Evolutionary conservation across 2,113 vertebrate species (phyloP), one percentile per base, ranked within the genome.

Genomic region (Stomatorhinus ivindoensis): DNA sequence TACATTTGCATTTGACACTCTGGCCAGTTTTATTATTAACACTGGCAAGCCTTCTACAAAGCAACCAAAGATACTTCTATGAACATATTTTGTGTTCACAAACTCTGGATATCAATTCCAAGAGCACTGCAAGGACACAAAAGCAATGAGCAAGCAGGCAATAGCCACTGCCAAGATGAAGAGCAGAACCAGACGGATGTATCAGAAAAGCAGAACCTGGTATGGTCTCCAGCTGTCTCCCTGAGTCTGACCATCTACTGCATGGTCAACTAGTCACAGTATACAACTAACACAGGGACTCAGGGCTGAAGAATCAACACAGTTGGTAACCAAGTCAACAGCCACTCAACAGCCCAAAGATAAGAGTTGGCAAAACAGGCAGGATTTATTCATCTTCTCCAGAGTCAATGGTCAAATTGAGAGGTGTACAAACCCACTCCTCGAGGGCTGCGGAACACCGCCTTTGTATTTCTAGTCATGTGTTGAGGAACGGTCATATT

Each of bases 301-400:
- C 47, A 42, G 31, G 24, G 19, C 17, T 31, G 46, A 48, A 80
- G 44, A 46, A 35, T 11, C 76, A 58, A 35, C 9, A 58, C n/a
- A 10, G 84, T 10, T 17, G 76, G 6, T 1, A 42, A 42, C 42
- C 42, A n/a, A n/a, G 8, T 44, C 53, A 58, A 31, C 50, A 58
- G 88, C 51, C 51, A 83, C 27, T 89, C 39, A 21, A 84, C 51
- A 42, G 31, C 47, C 80, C n/a, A 50, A 51, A 80, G 80, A 83
- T 84, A 42, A 65, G 42, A 42, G 53, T 42, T 47, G 76, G 82
- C 82, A 46, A 87, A 89, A 47, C 76, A 47, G 50, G 8, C 1
- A 2, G 51, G 50, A 47, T 65, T 89, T 55, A 89, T 85, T 83
- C 58, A 84, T 21, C 80, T 61, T 55, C 86, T n/a, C n/a, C 48